Evolutionary conservation across 2,113 vertebrate genomes (phyloP).

Genomic region (Ariopsis seemanni): DNA sequence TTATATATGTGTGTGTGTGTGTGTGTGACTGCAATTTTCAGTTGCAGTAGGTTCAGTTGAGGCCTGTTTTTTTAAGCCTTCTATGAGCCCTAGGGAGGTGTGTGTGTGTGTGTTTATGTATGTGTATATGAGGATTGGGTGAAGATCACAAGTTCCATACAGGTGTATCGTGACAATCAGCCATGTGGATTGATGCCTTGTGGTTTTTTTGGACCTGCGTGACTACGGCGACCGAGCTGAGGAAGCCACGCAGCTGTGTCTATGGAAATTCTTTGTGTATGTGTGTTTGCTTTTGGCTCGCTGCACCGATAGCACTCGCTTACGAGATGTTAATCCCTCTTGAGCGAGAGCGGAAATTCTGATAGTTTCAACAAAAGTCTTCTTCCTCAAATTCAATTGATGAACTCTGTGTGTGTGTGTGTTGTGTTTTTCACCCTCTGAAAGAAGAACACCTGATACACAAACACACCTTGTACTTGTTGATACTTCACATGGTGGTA

Average conservation of each 20-base stretch:
- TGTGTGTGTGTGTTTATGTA: conserved; percentile 19
- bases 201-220: conserved; percentile 66
- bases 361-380: conserved; percentile 70
- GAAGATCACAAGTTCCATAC: conserved; percentile 70
- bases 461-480: conserved; percentile 65
- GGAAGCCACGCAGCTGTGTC: conserved; percentile 68
- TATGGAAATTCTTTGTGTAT: conserved; percentile 72
- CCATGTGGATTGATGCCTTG: conserved; percentile 64
- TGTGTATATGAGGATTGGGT: conserved; percentile 57
- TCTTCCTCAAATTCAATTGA: conserved; percentile 55
- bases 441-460: conserved; percentile 61
- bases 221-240: conserved; percentile 48
- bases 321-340: conserved; percentile 66
- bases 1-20: background rate
- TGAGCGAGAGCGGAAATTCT: conserved; percentile 71
- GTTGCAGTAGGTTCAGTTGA: conserved; percentile 33
- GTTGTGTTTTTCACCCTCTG: conserved; percentile 53
- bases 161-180: conserved; percentile 76
- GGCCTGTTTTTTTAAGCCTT: conserved; percentile 38
- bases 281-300: conserved; percentile 71
- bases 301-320: conserved; percentile 63
- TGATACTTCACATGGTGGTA: conserved; percentile 59
- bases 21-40: conserved; percentile 22
- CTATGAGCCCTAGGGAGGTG: conserved; percentile 19
- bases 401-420: conserved; percentile 54